Evolutionary conservation across 35 echinoderm and acorn worm genomes (phyloP).

Genomic region (Lytechinus pictus): DNA sequence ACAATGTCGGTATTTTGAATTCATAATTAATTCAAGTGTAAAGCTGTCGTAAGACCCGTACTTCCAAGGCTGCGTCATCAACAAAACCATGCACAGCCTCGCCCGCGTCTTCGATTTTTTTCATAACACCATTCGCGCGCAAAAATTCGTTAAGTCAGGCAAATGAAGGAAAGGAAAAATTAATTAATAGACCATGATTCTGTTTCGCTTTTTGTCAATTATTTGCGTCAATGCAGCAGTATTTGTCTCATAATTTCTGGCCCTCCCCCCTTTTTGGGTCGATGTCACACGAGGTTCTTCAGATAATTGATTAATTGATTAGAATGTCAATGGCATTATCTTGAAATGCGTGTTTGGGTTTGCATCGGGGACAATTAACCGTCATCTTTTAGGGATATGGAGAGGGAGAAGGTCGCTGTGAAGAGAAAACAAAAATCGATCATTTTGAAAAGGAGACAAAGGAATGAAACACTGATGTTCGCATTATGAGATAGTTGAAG

Average conservation of each 20-base stretch:
- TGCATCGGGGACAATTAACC: conserved; percentile 1
- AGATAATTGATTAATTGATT: conserved; percentile 11
- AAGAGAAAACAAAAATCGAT: not conserved
- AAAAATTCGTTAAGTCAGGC: conserved; percentile 29
- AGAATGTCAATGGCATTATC: conserved; percentile 30
- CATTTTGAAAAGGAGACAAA: not conserved
- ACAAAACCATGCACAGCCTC: not conserved
- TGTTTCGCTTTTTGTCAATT: conserved; percentile 30
- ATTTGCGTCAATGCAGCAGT: conserved; percentile 15
- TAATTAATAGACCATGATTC: conserved; percentile 32
- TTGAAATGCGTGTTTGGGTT: conserved; percentile 23
- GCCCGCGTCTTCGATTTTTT: conserved; percentile 27
- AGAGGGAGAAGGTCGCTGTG: not conserved
- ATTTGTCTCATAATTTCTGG: conserved; percentile 30
- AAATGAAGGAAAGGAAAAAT: conserved; percentile 22
- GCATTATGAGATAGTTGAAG: not conserved
- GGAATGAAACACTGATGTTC: not conserved
- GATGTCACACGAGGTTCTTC: not conserved
- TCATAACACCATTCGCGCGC: conserved; percentile 1
- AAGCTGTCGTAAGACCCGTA: not conserved
- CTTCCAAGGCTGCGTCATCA: not conserved
- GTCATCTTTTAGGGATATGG: not conserved
- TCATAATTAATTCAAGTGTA: conserved; percentile 44
- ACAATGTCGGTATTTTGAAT: conserved; percentile 39
- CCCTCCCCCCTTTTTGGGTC: conserved; percentile 16